phyloP scores from a whole-genome alignment of 2,888 invertebrate species.

The Tachystola acroxantha region DNA sequence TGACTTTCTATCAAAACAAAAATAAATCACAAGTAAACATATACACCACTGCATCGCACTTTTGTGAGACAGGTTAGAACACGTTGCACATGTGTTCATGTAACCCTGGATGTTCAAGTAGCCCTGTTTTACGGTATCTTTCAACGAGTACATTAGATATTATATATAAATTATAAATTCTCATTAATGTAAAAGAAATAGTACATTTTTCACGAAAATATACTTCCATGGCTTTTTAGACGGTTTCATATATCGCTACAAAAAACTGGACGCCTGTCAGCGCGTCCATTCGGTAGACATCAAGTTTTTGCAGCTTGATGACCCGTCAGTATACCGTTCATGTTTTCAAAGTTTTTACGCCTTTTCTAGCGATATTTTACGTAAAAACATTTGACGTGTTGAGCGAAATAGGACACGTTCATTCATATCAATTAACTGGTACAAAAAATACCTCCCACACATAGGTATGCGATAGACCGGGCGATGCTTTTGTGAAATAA shows the following conservation, averaged over 20 bases:
- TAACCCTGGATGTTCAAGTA: too few relatives aligned
- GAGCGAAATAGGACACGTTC: not conserved
- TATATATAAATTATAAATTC: too few relatives aligned
- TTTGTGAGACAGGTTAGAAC: too few relatives aligned
- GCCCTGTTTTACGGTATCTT: too few relatives aligned
- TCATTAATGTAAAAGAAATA: too few relatives aligned
- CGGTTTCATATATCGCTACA: not conserved
- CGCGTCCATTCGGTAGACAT: not conserved
- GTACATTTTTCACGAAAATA: not conserved
- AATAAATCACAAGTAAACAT: too few relatives aligned
- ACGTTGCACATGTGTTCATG: too few relatives aligned
- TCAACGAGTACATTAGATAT: too few relatives aligned
- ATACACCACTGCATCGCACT: too few relatives aligned
- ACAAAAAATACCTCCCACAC: not conserved
- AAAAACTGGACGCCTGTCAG: conserved; percentile 3
- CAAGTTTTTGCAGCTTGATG: conserved; percentile 1
- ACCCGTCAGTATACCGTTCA: not conserved
- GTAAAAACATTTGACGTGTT: not conserved
- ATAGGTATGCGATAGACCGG: not conserved
- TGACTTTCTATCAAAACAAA: too few relatives aligned
- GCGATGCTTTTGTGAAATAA: too few relatives aligned
- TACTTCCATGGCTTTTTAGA: not conserved
- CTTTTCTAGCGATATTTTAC: not conserved
- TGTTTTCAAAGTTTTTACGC: not conserved
- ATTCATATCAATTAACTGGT: not conserved